Conservation (phyloP, 2,888 invertebrate genomes). For the Rambutsinella grinnellia region DNA sequence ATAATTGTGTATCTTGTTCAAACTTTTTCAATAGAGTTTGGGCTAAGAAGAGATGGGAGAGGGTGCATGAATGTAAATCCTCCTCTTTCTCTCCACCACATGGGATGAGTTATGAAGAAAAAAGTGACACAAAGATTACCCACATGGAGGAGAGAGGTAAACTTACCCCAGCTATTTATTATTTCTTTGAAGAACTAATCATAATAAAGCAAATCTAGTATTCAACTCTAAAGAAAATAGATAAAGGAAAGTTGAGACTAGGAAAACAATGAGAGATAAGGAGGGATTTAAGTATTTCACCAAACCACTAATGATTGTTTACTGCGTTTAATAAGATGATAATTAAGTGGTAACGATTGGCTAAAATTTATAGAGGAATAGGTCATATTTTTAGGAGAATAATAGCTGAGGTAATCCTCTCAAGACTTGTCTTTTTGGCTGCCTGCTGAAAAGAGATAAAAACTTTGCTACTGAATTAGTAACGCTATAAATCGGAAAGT, state of each 20-base stretch:
- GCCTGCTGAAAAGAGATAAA: conserved; percentile 15
- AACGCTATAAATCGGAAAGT: neutral
- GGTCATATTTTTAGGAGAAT: neutral
- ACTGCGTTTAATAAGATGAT: neutral
- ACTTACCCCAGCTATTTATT: conserved; percentile 29
- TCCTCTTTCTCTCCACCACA: neutral
- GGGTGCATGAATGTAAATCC: conserved; percentile 31
- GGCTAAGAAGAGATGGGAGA: neutral
- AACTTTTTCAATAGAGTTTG: conserved; percentile 2
- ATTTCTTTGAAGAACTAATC: conserved; percentile 15
- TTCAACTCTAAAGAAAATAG: neutral
- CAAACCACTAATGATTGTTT: neutral
- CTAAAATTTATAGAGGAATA: neutral
- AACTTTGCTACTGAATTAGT: neutral
- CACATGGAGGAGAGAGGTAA: conserved; percentile 31
- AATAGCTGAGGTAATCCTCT: neutral
- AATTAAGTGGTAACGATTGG: conserved; percentile 2
- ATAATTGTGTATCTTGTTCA: conserved; percentile 4
- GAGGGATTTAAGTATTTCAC: neutral
- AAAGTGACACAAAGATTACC: conserved; percentile 41
- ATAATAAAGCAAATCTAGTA: neutral
- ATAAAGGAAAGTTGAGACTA: conserved; percentile 4
- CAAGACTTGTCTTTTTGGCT: neutral
- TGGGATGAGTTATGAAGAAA: conserved; percentile 31
- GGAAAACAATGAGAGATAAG: neutral